Evolutionary conservation across 2,113 vertebrate species (phyloP), one percentile per base, ranked within the genome.

Genomic region (Callocephalon fimbriatum): DNA sequence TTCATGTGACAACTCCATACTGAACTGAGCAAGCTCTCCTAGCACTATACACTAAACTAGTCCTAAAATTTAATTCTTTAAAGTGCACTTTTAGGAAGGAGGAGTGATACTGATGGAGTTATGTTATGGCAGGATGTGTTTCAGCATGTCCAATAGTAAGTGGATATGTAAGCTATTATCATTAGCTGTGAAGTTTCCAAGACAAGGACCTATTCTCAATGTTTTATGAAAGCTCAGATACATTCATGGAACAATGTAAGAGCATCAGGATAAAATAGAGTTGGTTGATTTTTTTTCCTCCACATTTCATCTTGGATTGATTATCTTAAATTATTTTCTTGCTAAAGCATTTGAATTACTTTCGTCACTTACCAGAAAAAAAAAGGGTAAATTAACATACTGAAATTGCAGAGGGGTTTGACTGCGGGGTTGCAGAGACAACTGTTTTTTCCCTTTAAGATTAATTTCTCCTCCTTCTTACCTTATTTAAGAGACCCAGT

Each of bases 401-500:
- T 59, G 73, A 68, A 91, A 91, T 87, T 81, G 58, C 23, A 72
- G 44, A 44, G 25, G 19, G 23, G 9, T 5, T 78, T 95, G 47
- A 38, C 77, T 62, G 20, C 0, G 0, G 68, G 45, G 22, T 62
- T 80, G 54, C 20, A 78, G 38, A 65, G 37, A 76, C 47, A 93
- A 90, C 58, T 82, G 42, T 37, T 93, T 96, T 90, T 90, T 86
- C 73, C 13, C 86, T 74, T 77, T 59, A 91, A 88, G 56, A 95
- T 94, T 84, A 91, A 77, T 93, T 95, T 97, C 67, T 91, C 62
- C 54, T 93, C 42, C 50, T 67, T 11, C 23, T 95, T 81, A 86
- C 84, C 32, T 96, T 95, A 86, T 97, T 97, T 92, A 86, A 95
- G 91, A 76, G 80, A 93, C 91, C 58, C 29, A 84, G 42, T 87